These are phyloP conservation scores for Andrena trimmerana DNA, from an alignment of 2,888 invertebrate genomes.

Conservation along the genomic window DNA sequence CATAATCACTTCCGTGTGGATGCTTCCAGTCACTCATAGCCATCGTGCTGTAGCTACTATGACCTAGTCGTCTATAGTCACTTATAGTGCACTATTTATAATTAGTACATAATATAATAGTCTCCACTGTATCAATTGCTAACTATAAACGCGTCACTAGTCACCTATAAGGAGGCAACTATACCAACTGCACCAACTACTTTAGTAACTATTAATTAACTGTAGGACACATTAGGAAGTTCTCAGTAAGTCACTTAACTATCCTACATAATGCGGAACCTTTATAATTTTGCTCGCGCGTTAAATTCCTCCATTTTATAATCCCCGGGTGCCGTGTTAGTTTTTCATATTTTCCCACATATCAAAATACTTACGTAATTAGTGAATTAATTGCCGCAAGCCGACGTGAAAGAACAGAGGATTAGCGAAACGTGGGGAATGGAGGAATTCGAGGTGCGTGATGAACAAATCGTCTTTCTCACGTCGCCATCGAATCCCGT, in stretches of 20 bases:
- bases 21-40: neutral
- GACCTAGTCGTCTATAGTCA: neutral
- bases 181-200: too few species aligned
- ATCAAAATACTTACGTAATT: neutral
- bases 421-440: neutral
- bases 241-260: too few species aligned
- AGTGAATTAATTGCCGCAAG: neutral
- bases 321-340: neutral
- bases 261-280: neutral
- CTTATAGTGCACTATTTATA: neutral
- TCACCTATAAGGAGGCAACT: too few species aligned
- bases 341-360: neutral
- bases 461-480: constrained; percentile 17
- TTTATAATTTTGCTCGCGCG: neutral
- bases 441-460: constrained; percentile 1
- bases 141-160: too few species aligned
- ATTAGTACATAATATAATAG: too few species aligned
- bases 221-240: too few species aligned
- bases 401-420: neutral
- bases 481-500: constrained; percentile 22
- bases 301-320: neutral
- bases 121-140: too few species aligned
- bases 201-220: too few species aligned
- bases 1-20: neutral
- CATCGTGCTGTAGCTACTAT: neutral